Base-by-base conservation (phyloP, 2,113 vertebrate genomes). In the Oriolus oriolus region DNA sequence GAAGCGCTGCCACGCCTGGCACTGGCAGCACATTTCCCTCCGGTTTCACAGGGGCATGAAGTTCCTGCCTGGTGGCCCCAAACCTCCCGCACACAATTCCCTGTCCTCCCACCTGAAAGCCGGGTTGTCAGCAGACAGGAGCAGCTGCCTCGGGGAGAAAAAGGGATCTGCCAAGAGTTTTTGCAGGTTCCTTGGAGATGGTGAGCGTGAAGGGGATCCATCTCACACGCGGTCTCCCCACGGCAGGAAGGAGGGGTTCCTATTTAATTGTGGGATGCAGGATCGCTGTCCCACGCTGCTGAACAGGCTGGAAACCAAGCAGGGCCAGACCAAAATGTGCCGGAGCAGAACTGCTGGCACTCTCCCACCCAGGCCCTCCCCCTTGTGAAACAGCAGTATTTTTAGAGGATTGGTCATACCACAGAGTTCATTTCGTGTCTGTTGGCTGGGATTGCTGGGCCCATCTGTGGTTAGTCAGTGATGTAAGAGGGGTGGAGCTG, bases 171-270 rank as follows among this genome's bases (percentile, higher is more conserved):
- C 56, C 22, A 16, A 45, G 56, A 68, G 42, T 21, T 84, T 77
- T 37, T 64, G 52, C 39, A 44, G 41, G 37, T 82, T 68, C 56
- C 33, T 53, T 52, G 71, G 80, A 60, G 59, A 52, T 44, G 41
- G 50, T 0, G 4, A 53, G 61, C 0, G 0, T 30, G 28, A 42
- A 54, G 39, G 27, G 31, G 10, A 61, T 57, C 69, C n/a, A 22
- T 57, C 0, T 44, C n/a, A n/a, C n/a, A n/a, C n/a, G n/a, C n/a
- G n/a, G n/a, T 68, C 13, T 69, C 64, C 24, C 50, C n/a, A 9
- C 0, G 2, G 69, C 39, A 49, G 42, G 70, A 82, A 49, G 65
- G 56, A 73, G 59, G 27, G 33, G 11, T 37, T 78, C 57, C 69
- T 75, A 3, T 50, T 68, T 52, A 30, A 47, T 6, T 64, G 75